Base-by-base conservation (phyloP, 2,888 invertebrate genomes). In the Stenurella melanura region DNA sequence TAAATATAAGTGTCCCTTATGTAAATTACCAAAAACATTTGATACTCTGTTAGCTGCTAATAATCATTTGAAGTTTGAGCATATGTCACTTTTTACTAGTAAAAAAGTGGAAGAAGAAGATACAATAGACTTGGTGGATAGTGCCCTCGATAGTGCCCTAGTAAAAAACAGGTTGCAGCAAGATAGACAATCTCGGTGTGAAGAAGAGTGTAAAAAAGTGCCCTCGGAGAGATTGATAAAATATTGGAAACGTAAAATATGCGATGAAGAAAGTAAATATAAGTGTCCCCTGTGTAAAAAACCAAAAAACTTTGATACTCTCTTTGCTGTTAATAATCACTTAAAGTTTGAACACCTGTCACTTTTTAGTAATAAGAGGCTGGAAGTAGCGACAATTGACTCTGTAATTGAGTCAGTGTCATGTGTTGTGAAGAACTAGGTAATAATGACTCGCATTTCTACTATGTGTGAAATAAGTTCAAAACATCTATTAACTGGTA, bases 41-140 rank as follows among this genome's bases (percentile, higher is more conserved):
- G 30, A 61, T 26, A 71, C 42, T 10, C 42, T 61, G 10, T 1
- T 30, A 12, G 71, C 71, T 21, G 61, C 61, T 38, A 71, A 71
- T 71, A 71, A 71, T 18, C 71, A 71, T 42, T 42, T 71, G 17
- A 60, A 71, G 19, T 71, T 71, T 61, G 50, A 38, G 15, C 71
- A 71, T 61, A 42, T 71, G 12, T 57, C 38, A 18, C 11, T n/a
- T n/a, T n/a, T n/a, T n/a, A n/a, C n/a, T n/a, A n/a, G n/a, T n/a
- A n/a, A n/a, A n/a, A n/a, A n/a, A n/a, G n/a, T n/a, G n/a, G n/a
- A n/a, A n/a, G n/a, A n/a, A n/a, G n/a, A n/a, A n/a, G n/a, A n/a
- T n/a, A n/a, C n/a, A n/a, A n/a, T n/a, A n/a, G n/a, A n/a, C n/a
- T n/a, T n/a, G n/a, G n/a, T n/a, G n/a, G n/a, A n/a, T n/a, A n/a